These are phyloP conservation scores for Drosophila lacicola DNA, from an alignment of 2,888 invertebrate genomes.

Conservation along the genomic window DNA sequence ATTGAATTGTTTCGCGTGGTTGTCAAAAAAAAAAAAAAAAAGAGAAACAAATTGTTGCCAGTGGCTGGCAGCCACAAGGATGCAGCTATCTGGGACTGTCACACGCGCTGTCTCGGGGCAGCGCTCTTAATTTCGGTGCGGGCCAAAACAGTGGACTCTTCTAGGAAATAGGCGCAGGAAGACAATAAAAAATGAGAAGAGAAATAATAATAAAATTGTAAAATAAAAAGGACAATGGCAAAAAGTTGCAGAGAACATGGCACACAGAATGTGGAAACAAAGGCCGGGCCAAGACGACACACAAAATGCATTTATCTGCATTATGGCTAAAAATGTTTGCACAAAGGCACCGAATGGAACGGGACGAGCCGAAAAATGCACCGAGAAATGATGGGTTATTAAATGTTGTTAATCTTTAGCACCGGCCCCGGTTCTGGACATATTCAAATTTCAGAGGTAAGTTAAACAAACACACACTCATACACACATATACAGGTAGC, in stretches of 20 bases:
- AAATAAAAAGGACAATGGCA: slow-evolving; percentile 66
- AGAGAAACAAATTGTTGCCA: slow-evolving; percentile 11
- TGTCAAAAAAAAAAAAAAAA: slow-evolving; percentile 8
- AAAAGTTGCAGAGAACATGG: slow-evolving; percentile 62
- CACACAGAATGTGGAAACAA: slow-evolving; percentile 40
- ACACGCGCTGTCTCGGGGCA: slow-evolving; percentile 8
- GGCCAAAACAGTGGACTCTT: slow-evolving; percentile 30
- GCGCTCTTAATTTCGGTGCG: slow-evolving; percentile 36
- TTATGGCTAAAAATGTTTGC: slow-evolving; percentile 60
- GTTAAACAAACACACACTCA: slow-evolving; percentile 36
- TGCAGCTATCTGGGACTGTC: background rate
- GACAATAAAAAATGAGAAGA: slow-evolving; percentile 61
- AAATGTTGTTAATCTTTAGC: slow-evolving; percentile 77
- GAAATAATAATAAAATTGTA: slow-evolving; percentile 48
- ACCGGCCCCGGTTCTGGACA: slow-evolving; percentile 35
- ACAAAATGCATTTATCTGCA: slow-evolving; percentile 75
- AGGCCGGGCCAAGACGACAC: slow-evolving; percentile 42
- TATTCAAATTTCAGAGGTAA: slow-evolving; percentile 74
- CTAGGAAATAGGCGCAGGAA: slow-evolving; percentile 50
- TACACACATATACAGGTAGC: slow-evolving; percentile 55
- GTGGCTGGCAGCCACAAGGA: background rate
- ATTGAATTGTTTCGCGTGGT: background rate
- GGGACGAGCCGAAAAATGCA: slow-evolving; percentile 42
- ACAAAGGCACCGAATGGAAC: slow-evolving; percentile 46
- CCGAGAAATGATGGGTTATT: slow-evolving; percentile 75